Percentiles rank a stretch among this genome's conserved stretches.
Evolutionary conservation across 2,113 vertebrate species (phyloP).

Genomic region (Callipepla squamata): DNA sequence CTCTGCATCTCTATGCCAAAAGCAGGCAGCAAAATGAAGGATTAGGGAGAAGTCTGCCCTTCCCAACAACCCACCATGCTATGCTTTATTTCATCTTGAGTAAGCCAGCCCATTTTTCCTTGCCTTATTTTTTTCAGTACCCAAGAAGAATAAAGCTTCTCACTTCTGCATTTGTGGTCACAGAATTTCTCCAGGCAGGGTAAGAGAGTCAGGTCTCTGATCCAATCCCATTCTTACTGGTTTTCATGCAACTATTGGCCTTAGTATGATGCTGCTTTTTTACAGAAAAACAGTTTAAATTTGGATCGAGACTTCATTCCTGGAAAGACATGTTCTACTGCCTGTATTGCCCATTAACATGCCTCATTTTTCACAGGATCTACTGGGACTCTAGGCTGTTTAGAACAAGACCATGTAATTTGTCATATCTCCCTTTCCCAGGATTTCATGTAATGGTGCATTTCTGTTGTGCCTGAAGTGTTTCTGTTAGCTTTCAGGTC

Average conservation of each 20-base stretch:
- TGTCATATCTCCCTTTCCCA: slow-evolving; percentile 46
- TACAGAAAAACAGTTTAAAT: background rate
- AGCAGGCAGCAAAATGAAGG: background rate
- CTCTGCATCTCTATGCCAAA: background rate
- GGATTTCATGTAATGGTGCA: slow-evolving; percentile 29
- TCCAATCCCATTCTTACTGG: background rate
- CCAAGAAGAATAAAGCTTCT: background rate
- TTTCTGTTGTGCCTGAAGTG: background rate
- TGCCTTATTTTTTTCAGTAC: background rate
- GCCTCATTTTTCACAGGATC: slow-evolving; percentile 25
- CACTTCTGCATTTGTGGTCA: background rate
- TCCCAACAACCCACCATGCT: background rate
- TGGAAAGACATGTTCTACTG: slow-evolving; percentile 25
- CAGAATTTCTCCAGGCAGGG: background rate
- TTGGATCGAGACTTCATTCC: background rate
- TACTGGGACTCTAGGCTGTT: slow-evolving; percentile 9
- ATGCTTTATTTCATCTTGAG: background rate
- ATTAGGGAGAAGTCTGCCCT: background rate
- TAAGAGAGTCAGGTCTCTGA: background rate
- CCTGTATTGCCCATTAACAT: background rate
- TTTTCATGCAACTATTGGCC: background rate
- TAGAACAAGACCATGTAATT: slow-evolving; percentile 28
- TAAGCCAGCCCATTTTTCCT: background rate
- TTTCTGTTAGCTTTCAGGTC: slow-evolving; percentile 16
- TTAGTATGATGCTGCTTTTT: background rate